A percentile compares a stretch with the other conserved stretches of the same genome.
Conservation (phyloP, 2,888 invertebrate genomes). For the Lomographa bimaculata region DNA sequence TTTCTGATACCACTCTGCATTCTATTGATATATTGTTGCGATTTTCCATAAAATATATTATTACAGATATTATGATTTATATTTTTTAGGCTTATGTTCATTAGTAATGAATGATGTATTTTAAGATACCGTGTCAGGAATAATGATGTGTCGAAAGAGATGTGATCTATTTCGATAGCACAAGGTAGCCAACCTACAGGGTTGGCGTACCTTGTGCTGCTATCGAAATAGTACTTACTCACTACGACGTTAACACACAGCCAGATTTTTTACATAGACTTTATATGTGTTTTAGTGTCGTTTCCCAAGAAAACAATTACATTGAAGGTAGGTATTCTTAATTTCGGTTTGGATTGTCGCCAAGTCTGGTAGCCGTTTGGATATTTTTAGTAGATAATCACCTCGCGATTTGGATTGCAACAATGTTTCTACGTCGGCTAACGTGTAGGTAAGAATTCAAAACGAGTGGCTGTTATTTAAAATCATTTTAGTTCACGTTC, state of each 20-base stretch:
- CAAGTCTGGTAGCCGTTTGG: slow-evolving; percentile 47
- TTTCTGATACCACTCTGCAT: too few species aligned
- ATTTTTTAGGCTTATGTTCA: slow-evolving; percentile 25
- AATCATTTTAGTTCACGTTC: neutral
- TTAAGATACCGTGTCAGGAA: neutral
- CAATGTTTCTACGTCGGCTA: slow-evolving; percentile 37
- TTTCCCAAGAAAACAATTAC: slow-evolving; percentile 27
- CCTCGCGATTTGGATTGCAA: slow-evolving; percentile 49
- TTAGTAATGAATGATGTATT: slow-evolving; percentile 12
- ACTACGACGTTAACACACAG: too few species aligned
- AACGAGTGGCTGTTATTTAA: slow-evolving; percentile 1
- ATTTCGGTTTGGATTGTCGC: slow-evolving; percentile 47
- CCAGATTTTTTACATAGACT: too few species aligned
- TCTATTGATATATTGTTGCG: too few species aligned
- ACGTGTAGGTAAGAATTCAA: slow-evolving; percentile 28
- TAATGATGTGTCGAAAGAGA: neutral
- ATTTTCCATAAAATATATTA: too few species aligned
- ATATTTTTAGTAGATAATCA: slow-evolving; percentile 62
- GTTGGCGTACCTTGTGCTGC: too few species aligned
- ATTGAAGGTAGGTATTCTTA: slow-evolving; percentile 30
- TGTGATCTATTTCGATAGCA: neutral
- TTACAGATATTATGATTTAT: too few species aligned
- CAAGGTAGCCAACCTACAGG: too few species aligned
- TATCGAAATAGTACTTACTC: too few species aligned
- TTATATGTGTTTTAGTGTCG: too few species aligned